Conservation (phyloP, 2,888 invertebrate genomes). For the Holacanthella duospinosa region DNA sequence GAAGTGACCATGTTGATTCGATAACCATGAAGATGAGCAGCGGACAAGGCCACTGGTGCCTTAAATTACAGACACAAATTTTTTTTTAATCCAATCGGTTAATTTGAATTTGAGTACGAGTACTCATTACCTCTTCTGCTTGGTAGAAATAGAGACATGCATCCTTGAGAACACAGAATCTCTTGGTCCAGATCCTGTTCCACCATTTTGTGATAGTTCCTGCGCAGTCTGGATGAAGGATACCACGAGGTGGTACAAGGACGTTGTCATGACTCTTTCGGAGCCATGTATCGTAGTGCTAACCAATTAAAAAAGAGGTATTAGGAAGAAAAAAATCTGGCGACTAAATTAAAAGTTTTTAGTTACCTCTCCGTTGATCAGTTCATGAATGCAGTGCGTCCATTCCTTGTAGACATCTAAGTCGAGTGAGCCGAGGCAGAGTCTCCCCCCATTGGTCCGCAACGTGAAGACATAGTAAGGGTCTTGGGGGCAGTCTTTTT, state of each 20-base stretch:
- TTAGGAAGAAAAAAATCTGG: not conserved
- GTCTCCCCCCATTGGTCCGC: constrained; percentile 11
- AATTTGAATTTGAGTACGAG: not conserved
- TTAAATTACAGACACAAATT: constrained; percentile 3
- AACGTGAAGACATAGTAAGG: constrained; percentile 2
- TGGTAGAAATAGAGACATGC: constrained; percentile 87
- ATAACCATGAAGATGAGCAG: constrained; percentile 89
- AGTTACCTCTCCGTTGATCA: not conserved
- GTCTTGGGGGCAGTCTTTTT: constrained; percentile 2
- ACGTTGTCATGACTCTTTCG: constrained; percentile 45
- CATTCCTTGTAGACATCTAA: not conserved
- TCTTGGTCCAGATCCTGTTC: constrained; percentile 59
- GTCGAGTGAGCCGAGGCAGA: not conserved
- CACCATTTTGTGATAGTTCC: constrained; percentile 45
- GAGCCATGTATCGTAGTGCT: constrained; percentile 19
- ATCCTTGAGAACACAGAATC: constrained; percentile 89
- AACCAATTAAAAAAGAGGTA: not conserved
- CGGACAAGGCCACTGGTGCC: constrained; percentile 47
- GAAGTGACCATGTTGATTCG: constrained; percentile 72
- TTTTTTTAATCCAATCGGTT: not conserved
- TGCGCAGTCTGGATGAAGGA: constrained; percentile 77
- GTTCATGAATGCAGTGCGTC: not conserved
- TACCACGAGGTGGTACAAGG: constrained; percentile 65
- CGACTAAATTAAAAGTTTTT: not conserved
- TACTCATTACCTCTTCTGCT: constrained; percentile 28